A percentile compares a stretch with the other conserved stretches of the same genome.
phyloP scores from a whole-genome alignment of 35 echinoderm and acorn worm genomes.

The Acanthaster planci region DNA sequence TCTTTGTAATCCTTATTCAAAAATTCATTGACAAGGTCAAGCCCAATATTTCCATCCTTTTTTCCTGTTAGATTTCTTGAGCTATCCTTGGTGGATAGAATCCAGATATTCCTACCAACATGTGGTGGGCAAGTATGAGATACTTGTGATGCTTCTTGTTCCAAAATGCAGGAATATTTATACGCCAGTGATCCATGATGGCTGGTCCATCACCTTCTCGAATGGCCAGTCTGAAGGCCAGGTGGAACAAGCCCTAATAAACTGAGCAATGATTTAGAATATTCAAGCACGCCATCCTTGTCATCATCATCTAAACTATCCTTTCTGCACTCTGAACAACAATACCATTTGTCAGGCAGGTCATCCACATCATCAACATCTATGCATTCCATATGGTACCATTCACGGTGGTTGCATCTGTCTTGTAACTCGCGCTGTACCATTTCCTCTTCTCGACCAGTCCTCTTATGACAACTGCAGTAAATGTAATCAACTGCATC shows the following conservation, averaged over 20 bases:
- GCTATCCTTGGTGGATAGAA: background rate
- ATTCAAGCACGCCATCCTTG: background rate
- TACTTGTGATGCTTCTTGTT: slow-evolving; percentile 4
- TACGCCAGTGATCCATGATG: slow-evolving; percentile 37
- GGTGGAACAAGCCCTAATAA: slow-evolving; percentile 36
- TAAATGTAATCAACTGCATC: background rate
- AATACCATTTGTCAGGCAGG: slow-evolving; percentile 2
- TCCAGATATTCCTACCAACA: slow-evolving; percentile 1
- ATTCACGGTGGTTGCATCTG: background rate
- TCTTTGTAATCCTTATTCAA: slow-evolving; percentile 26
- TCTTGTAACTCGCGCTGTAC: background rate
- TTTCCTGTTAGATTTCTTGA: slow-evolving; percentile 22
- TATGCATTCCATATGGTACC: background rate
- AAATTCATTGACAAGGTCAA: slow-evolving; percentile 7
- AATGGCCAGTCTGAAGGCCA: slow-evolving; percentile 4
- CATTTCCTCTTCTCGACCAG: background rate
- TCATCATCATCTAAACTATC: background rate
- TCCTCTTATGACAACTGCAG: background rate
- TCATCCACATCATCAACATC: background rate
- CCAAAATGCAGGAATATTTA: slow-evolving; percentile 24
- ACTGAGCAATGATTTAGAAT: slow-evolving; percentile 9
- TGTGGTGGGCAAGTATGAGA: background rate
- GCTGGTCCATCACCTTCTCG: slow-evolving; percentile 40
- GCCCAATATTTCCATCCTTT: slow-evolving; percentile 20
- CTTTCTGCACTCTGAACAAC: background rate